Evolutionary conservation across 2,113 vertebrate genomes (phyloP).

Genomic region (Phalacrocorax aristotelis): DNA sequence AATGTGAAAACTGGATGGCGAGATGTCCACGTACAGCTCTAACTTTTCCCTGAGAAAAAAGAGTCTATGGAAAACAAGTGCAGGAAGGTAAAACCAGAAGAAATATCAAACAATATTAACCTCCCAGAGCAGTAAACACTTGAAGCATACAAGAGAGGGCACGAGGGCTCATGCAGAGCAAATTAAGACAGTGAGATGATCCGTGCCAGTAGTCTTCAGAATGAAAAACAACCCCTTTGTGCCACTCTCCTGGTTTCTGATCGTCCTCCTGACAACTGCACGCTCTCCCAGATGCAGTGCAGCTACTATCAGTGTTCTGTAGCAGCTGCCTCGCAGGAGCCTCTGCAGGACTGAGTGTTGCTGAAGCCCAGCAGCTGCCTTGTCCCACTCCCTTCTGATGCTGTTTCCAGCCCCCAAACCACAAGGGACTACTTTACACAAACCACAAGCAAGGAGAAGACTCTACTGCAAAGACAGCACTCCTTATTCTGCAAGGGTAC

Average conservation of each 20-base stretch:
- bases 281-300: accelerated
- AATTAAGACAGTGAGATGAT: background rate
- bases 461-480: background rate
- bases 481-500: background rate
- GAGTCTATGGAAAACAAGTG: accelerated
- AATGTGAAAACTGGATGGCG: background rate
- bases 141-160: background rate
- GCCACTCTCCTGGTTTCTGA: background rate
- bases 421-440: background rate
- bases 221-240: background rate
- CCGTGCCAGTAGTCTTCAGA: background rate
- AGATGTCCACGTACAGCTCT: background rate
- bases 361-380: background rate
- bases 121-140: background rate
- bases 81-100: background rate
- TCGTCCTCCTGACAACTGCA: background rate
- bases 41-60: background rate
- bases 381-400: background rate
- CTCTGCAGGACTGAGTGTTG: background rate
- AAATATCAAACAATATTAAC: background rate
- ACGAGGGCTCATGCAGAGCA: background rate
- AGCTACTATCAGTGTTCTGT: background rate
- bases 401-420: background rate
- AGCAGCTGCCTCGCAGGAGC: background rate
- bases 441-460: background rate